Evolutionary conservation across 1,140 invertebrate genomes (phyloP).

Genomic region (Drosophila obscura): DNA sequence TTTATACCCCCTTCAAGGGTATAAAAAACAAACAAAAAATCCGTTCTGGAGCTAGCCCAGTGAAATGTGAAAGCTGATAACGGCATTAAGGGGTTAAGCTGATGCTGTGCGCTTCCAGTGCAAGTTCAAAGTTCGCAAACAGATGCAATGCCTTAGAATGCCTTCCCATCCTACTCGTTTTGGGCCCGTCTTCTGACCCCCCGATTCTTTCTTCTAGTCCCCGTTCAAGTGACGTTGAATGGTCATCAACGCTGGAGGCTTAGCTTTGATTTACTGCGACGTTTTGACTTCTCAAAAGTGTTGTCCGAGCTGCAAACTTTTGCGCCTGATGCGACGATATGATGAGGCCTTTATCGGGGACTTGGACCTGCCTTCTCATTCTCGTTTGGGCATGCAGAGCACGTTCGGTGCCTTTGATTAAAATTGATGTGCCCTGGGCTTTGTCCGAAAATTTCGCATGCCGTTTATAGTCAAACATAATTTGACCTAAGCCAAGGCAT

Average conservation of each 20-base stretch:
- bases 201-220: not conserved
- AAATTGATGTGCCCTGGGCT: constrained; percentile 74
- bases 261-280: constrained; percentile 76
- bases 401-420: constrained; percentile 73
- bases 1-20: not conserved
- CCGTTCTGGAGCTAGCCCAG: constrained; percentile 49
- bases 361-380: constrained; percentile 11
- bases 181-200: not conserved
- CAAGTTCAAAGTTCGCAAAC: constrained; percentile 72
- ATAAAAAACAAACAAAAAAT: constrained; percentile 37
- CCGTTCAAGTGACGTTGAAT: constrained; percentile 57
- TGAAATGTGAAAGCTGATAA: constrained; percentile 78
- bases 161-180: not conserved
- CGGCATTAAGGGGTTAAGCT: constrained; percentile 75
- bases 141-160: constrained; percentile 25
- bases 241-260: constrained; percentile 69
- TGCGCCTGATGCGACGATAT: constrained; percentile 43
- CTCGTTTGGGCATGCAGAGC: constrained; percentile 60
- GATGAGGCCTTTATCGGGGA: constrained; percentile 28
- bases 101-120: constrained; percentile 21
- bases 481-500: constrained; percentile 74
- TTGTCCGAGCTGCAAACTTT: constrained; percentile 61
- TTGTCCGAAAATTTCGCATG: constrained; percentile 75
- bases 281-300: constrained; percentile 57
- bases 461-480: constrained; percentile 77